Evolutionary conservation across 1,140 invertebrate species (phyloP).

Genomic region (Nixonia krombeini): DNA sequence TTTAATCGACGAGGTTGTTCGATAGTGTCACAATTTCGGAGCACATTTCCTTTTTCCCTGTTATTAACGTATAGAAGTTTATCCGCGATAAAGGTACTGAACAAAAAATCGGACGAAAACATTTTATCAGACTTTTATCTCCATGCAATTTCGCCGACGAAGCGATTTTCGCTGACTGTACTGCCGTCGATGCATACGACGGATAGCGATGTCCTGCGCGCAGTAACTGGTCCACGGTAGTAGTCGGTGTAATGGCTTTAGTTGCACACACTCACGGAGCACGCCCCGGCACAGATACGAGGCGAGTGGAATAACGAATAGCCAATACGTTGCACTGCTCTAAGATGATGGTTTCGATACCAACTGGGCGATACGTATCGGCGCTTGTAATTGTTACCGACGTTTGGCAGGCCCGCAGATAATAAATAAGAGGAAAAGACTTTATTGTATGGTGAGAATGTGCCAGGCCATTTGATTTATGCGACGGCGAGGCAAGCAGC

Average conservation of each 20-base stretch:
- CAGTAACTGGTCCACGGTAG: conserved; percentile 17
- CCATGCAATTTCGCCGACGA: not conserved
- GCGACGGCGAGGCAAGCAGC: conserved; percentile 28
- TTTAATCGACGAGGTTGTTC: no score
- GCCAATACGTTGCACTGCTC: conserved; percentile 27
- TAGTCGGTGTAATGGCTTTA: conserved; percentile 23
- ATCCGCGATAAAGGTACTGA: no score
- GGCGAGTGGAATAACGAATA: conserved; percentile 40
- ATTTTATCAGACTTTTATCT: no score
- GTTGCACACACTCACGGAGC: conserved; percentile 8
- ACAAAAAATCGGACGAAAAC: no score
- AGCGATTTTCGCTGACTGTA: not conserved
- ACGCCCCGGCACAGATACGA: conserved; percentile 14
- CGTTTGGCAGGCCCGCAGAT: conserved; percentile 43
- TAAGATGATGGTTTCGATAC: conserved; percentile 45
- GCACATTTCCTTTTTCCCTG: no score
- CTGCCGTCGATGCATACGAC: not conserved
- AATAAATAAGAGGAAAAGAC: conserved; percentile 51
- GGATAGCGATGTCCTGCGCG: conserved; percentile 1
- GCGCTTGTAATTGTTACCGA: conserved; percentile 47
- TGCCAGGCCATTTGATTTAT: conserved; percentile 46
- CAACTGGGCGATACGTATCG: conserved; percentile 41
- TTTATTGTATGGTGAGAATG: conserved; percentile 49
- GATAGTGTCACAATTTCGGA: no score
- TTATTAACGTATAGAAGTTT: no score